phyloP scores from a whole-genome alignment of 2,113 vertebrate genomes.

The Hipposideros armiger region DNA sequence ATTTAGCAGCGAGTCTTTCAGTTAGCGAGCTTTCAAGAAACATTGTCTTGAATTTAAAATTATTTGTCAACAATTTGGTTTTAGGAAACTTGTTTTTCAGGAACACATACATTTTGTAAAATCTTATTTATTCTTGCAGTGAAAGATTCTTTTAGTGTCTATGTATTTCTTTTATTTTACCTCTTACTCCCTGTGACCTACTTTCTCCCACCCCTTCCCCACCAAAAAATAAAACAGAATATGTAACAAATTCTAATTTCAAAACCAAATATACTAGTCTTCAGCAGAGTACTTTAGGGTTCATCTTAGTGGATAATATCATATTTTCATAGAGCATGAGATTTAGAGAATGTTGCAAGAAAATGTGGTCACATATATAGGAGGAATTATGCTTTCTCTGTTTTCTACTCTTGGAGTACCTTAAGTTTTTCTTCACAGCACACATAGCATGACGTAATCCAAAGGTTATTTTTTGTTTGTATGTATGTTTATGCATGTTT shows the following conservation, averaged over 20 bases:
- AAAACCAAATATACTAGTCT: not conserved
- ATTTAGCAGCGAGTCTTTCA: slow-evolving; percentile 6
- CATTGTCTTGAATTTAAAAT: slow-evolving; percentile 46
- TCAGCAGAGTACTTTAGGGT: not conserved
- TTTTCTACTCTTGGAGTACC: not conserved
- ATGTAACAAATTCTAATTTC: not conserved
- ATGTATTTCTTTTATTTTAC: slow-evolving; percentile 3
- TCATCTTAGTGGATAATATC: not conserved
- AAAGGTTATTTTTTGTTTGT: not conserved
- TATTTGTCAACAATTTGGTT: slow-evolving; percentile 36
- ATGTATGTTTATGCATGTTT: not conserved
- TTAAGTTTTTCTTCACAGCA: not conserved
- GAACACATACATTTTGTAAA: not conserved
- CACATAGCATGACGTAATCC: not conserved
- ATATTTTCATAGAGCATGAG: not conserved
- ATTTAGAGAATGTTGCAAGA: not conserved
- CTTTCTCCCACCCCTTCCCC: not conserved
- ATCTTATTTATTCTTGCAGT: not conserved
- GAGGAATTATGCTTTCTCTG: slow-evolving; percentile 4
- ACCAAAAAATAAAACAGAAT: not conserved
- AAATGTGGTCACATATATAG: not conserved
- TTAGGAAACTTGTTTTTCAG: slow-evolving; percentile 33
- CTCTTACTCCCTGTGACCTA: not conserved
- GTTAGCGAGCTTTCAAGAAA: not conserved
- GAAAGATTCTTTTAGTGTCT: not conserved